Percentiles rank a stretch among this genome's conserved stretches.
These are phyloP conservation scores for Cydia splendana DNA, from an alignment of 1,140 invertebrate genomes.

Conservation along the genomic window DNA sequence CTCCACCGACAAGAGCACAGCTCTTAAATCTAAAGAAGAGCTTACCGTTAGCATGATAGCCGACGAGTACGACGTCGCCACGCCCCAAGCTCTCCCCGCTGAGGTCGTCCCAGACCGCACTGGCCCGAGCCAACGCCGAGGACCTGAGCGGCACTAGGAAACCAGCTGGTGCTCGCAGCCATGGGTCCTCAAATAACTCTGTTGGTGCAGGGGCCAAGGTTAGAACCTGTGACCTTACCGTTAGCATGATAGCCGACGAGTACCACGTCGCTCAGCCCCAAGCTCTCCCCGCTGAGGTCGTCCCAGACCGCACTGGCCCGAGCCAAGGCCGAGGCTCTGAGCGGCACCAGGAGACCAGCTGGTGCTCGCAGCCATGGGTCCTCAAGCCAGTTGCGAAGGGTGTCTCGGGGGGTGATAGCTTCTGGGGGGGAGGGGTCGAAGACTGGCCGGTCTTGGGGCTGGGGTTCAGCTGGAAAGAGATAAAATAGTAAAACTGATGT, in stretches of 20 bases:
- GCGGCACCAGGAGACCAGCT: conserved; percentile 79
- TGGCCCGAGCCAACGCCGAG: conserved; percentile 72
- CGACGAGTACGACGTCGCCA: conserved; percentile 67
- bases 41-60: conserved; percentile 73
- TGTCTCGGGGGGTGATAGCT: conserved; percentile 53
- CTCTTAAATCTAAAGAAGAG: neutral
- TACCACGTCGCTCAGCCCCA: conserved; percentile 67
- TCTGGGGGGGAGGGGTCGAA: conserved; percentile 38
- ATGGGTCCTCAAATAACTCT: neutral
- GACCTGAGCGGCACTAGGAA: conserved; percentile 77
- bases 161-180: conserved; percentile 77
- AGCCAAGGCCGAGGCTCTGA: conserved; percentile 67
- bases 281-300: conserved; percentile 57
- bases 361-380: conserved; percentile 81
- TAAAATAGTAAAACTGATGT: no score
- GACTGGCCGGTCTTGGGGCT: conserved; percentile 44
- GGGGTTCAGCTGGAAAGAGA: conserved; percentile 44
- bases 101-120: conserved; percentile 76
- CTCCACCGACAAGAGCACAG: no score
- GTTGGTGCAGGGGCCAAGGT: no score
- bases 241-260: conserved; percentile 73
- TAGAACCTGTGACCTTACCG: conserved; percentile 49
- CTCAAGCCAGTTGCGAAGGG: conserved; percentile 79
- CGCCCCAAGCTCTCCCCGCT: conserved; percentile 58
- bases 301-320: conserved; percentile 78